Base-by-base conservation (phyloP, 2,113 vertebrate species). In the Cephalopterus ornatus region DNA sequence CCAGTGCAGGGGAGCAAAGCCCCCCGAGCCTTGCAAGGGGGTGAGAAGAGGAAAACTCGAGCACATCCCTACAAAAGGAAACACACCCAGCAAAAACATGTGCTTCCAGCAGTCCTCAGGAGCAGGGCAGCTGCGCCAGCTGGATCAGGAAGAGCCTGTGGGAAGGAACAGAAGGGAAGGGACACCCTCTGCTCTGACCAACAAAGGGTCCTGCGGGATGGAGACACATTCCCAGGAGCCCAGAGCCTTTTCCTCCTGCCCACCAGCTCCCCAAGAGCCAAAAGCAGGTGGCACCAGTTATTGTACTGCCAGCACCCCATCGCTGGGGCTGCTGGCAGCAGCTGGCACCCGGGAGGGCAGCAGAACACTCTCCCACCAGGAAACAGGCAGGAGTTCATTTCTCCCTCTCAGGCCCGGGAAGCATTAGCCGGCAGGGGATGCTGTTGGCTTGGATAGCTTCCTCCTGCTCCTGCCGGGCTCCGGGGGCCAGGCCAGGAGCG, bases 331-430 rank as follows among this genome's bases (percentile, higher is more conserved):
- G 56, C 58, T 33, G 80, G 67, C 67, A 52, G 37, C 9, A 5
- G 62, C 56, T 6, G 3, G 56, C 32, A 33, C 12, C 19, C 44
- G 20, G 37, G 61, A 65, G 56, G 17, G 19, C 50, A 71, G 26
- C 41, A 11, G 59, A 28, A 56, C 2, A 2, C 24, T 17, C 14
- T 12, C 22, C 30, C 6, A 5, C 21, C 24, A 12, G 62, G 24
- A 11, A 11, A 13, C 1, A 0, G 7, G 7, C 19, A 7, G 55
- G 1, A 3, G n/a, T 47, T 6, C 1, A 1, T 13, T n/a, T 5
- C 2, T 3, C 15, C 33, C 11, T 20, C 67, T n/a, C 32, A 5
- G 17, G 7, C 19, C 33, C 3, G 53, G 71, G 42, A 4, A 76
- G 70, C 35, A 0, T 19, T 1, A 26, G 58, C 94, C 96, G 5